These are phyloP conservation scores for Protobothrops flavoviridis DNA, from an alignment of 2,113 vertebrate genomes.

Conservation along the genomic window DNA sequence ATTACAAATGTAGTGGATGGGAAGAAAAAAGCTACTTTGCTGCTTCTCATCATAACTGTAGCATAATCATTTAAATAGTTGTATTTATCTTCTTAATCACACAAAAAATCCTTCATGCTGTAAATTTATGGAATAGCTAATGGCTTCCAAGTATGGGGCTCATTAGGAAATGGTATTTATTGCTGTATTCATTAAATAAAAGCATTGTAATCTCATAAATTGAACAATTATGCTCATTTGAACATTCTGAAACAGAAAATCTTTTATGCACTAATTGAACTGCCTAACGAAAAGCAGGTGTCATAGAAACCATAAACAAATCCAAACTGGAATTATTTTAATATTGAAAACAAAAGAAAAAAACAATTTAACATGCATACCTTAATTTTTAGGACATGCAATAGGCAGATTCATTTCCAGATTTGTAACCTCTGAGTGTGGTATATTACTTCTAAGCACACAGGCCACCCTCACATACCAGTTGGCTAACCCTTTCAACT, in stretches of 20 bases:
- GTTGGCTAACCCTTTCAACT: constrained; percentile 87
- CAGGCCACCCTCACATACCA: constrained; percentile 86
- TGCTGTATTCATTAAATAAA: constrained; percentile 87
- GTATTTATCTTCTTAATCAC: constrained; percentile 76
- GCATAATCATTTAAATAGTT: constrained; percentile 67
- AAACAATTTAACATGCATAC: constrained; percentile 70
- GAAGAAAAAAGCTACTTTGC: constrained; percentile 69
- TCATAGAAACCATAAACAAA: constrained; percentile 84
- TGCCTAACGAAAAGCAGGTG: constrained; percentile 81
- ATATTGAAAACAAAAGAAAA: constrained; percentile 55
- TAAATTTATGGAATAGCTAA: constrained; percentile 80
- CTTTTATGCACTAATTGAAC: constrained; percentile 81
- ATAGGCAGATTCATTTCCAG: constrained; percentile 72
- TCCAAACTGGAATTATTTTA: constrained; percentile 75
- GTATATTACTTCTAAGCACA: constrained; percentile 81
- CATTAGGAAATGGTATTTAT: constrained; percentile 84
- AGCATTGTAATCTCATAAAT: constrained; percentile 83
- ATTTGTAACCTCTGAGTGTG: constrained; percentile 77
- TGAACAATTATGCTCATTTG: constrained; percentile 87
- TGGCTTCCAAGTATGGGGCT: constrained; percentile 76
- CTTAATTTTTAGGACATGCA: constrained; percentile 75
- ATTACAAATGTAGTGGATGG: constrained; percentile 65
- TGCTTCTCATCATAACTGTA: constrained; percentile 67
- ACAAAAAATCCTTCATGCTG: constrained; percentile 73
- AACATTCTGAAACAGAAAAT: constrained; percentile 84